These are phyloP conservation scores for Plumapathes pennacea DNA, from an alignment of 92 coral and sea anemone species.

Conservation along the genomic window DNA sequence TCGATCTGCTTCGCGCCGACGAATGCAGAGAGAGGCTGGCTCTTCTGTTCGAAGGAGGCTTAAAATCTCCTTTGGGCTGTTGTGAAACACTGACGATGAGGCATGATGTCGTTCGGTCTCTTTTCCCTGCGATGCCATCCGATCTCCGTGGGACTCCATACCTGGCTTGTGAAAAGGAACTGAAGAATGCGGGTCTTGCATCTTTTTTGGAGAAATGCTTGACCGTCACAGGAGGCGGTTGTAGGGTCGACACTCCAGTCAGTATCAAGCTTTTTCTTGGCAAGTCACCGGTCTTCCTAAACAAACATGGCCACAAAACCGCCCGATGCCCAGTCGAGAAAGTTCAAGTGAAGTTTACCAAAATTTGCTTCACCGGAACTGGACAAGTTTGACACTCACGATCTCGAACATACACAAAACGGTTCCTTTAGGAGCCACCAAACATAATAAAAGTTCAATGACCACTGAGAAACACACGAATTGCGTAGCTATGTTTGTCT, in stretches of 20 bases:
- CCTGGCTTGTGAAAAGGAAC: conserved; percentile 28
- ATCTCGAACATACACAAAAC: conserved; percentile 2
- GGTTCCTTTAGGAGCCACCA: conserved; percentile 46
- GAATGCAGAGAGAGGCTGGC: conserved; percentile 15
- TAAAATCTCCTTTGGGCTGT: conserved; percentile 14
- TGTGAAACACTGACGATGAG: conserved; percentile 19
- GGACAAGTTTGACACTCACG: background rate
- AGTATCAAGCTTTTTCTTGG: conserved; percentile 21
- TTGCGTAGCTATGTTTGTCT: background rate
- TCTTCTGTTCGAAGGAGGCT: conserved; percentile 9
- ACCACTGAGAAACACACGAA: background rate
- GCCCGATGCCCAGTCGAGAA: conserved; percentile 29
- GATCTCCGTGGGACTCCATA: conserved; percentile 16
- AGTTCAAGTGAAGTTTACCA: conserved; percentile 25
- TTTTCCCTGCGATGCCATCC: conserved; percentile 16
- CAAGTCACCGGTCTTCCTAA: conserved; percentile 39
- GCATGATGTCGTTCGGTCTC: conserved; percentile 14
- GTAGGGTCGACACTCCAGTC: conserved; percentile 32
- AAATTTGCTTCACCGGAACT: conserved; percentile 21
- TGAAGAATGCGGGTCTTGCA: conserved; percentile 32
- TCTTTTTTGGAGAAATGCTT: conserved; percentile 23
- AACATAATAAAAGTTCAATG: conserved; percentile 8
- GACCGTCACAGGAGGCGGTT: conserved; percentile 38
- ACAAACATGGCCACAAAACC: conserved; percentile 12
- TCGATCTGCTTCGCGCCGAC: conserved; percentile 14